A percentile compares a stretch with the other conserved stretches of the same genome.
Evolutionary conservation across 2,113 vertebrate genomes (phyloP).

Genomic region (Colistium nudipinnis): DNA sequence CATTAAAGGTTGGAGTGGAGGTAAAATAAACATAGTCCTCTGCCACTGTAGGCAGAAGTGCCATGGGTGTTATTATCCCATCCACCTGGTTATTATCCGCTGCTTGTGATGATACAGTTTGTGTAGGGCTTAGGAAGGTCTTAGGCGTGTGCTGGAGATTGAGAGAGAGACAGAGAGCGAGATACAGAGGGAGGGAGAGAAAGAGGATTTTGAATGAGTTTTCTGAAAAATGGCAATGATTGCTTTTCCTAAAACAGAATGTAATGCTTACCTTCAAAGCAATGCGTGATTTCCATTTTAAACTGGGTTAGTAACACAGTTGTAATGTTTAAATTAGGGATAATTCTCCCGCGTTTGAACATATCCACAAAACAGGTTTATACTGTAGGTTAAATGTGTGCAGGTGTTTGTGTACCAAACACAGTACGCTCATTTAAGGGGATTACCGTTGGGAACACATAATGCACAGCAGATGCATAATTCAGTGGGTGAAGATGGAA

Average conservation of each 20-base stretch:
- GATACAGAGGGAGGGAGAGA: neutral
- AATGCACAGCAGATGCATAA: constrained; percentile 28
- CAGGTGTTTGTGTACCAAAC: neutral
- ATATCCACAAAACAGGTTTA: neutral
- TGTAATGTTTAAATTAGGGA: constrained; percentile 7
- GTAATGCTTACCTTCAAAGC: neutral
- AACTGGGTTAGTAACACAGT: neutral
- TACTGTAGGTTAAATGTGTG: neutral
- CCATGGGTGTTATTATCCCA: constrained; percentile 30
- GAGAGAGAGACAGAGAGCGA: neutral
- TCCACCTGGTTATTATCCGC: constrained; percentile 18
- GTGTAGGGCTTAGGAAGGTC: neutral
- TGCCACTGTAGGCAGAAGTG: constrained; percentile 10
- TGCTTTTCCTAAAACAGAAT: constrained; percentile 4
- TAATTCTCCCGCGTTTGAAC: neutral
- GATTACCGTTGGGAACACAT: neutral
- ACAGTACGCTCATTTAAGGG: neutral
- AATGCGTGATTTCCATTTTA: neutral
- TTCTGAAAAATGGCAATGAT: neutral
- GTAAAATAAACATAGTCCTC: constrained; percentile 42
- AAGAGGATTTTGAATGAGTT: too few species aligned
- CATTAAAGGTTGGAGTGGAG: constrained; percentile 56
- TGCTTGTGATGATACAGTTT: constrained; percentile 8
- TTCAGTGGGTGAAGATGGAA: constrained; percentile 19
- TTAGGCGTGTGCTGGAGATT: neutral